Evolutionary conservation across 2,888 invertebrate species (phyloP), one percentile per base, ranked within the genome.

Genomic region (Sarcophaga caerulescens): DNA sequence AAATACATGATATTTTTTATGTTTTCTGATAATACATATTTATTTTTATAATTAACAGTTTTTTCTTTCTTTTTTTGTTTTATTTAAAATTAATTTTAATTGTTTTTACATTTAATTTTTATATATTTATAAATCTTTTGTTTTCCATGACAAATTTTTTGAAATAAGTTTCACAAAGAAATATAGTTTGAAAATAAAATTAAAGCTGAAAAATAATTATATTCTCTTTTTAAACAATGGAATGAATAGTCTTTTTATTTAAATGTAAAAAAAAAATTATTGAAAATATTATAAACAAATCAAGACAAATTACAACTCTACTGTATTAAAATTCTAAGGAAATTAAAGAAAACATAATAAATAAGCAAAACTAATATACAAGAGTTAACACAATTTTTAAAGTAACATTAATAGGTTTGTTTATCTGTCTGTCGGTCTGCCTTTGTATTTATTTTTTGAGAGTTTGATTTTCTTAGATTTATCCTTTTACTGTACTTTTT

Each of bases 11-110:
- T 85, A 83, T 62, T 63, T 66, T 73, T 74, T 59, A 59, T 73
- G 45, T 44, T 66, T 52, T 79, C 57, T 81, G 14, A 47, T 71
- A 52, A 62, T 75, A 71, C 45, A 14, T 85, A 65, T 79, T 62
- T 81, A 76, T 69, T n/a, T 82, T 68, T 85, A 81, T 86, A 86
- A 86, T 84, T 81, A 86, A 86, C 86, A 86, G 86, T 77, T 86
- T 66, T 85, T 82, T 25, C n/a, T 79, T 78, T 66, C 19, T 68
- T 35, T 17, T 17, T 62, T 60, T 19, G 57, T 45, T 68, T 83
- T 44, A 57, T 60, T 73, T 79, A 47, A 52, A 14, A 52, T 12
- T 52, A 14, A 4, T 52, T 52, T 52, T 52, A 35, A 35, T 35
- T 35, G 57, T 77, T 79, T 60, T 59, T 57, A 19, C 35, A 23